phyloP scores from a whole-genome alignment of 2,888 invertebrate species.

The Zaprionus lineosus region DNA sequence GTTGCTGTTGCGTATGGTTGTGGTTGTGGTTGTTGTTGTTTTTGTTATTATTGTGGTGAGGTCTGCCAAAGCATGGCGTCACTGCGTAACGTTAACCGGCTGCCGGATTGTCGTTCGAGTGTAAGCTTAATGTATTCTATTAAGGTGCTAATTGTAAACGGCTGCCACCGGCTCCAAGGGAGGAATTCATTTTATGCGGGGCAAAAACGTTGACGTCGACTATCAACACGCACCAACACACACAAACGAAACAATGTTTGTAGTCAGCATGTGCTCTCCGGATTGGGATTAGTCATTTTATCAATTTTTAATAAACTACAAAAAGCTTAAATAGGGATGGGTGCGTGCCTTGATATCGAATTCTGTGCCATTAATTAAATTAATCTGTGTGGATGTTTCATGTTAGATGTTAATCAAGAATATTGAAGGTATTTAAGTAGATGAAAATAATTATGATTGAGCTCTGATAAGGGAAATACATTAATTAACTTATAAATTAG shows the following conservation, averaged over 20 bases:
- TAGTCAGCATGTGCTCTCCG: conserved; percentile 38
- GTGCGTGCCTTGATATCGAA: neutral
- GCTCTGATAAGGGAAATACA: no score
- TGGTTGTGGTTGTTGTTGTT: conserved; percentile 15
- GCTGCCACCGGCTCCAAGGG: conserved; percentile 30
- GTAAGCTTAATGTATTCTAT: conserved; percentile 70
- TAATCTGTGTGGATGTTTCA: no score
- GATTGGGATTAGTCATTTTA: conserved; percentile 49
- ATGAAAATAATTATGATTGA: no score
- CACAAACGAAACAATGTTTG: conserved; percentile 26
- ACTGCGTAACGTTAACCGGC: conserved; percentile 46
- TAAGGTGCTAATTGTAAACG: conserved; percentile 71
- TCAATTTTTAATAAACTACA: conserved; percentile 54
- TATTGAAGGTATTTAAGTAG: no score
- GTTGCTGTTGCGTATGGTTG: conserved; percentile 13
- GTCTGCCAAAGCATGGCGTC: conserved; percentile 51
- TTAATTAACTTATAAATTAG: no score
- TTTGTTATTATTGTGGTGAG: no score
- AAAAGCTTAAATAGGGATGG: conserved; percentile 36
- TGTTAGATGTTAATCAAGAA: no score
- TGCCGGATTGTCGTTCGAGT: conserved; percentile 35
- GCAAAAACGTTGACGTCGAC: conserved; percentile 12
- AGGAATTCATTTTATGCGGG: no score
- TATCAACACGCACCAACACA: conserved; percentile 14
- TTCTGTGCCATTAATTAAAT: no score